A percentile compares a stretch with the other conserved stretches of the same genome.
These are phyloP conservation scores for Desmodus rotundus DNA, from an alignment of 2,113 vertebrate species.

Conservation along the genomic window DNA sequence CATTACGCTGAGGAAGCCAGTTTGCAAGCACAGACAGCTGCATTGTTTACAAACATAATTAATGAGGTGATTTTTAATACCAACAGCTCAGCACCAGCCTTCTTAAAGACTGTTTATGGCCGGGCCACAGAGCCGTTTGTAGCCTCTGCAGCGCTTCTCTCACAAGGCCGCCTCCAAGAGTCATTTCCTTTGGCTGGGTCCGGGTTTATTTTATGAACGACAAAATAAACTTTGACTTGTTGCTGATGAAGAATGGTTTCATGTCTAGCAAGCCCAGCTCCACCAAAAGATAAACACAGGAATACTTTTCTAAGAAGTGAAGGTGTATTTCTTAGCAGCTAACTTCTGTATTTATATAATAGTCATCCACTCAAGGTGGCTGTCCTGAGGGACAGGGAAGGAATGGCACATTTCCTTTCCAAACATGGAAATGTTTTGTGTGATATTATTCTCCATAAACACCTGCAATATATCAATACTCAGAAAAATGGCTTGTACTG, in stretches of 20 bases:
- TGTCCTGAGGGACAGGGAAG: not conserved
- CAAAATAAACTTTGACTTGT: constrained; percentile 60
- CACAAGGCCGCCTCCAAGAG: constrained; percentile 61
- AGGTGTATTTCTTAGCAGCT: constrained; percentile 57
- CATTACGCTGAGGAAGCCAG: constrained; percentile 67
- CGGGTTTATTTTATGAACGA: constrained; percentile 77
- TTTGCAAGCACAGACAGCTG: constrained; percentile 71
- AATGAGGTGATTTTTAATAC: constrained; percentile 80
- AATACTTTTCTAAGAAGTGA: constrained; percentile 68
- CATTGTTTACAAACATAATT: constrained; percentile 77
- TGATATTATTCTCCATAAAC: constrained; percentile 26
- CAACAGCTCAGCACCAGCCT: constrained; percentile 72
- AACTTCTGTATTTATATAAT: constrained; percentile 71
- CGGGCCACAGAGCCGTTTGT: constrained; percentile 70
- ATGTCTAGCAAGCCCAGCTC: constrained; percentile 56
- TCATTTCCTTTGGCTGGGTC: constrained; percentile 70
- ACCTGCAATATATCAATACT: constrained; percentile 18
- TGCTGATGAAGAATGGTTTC: constrained; percentile 67
- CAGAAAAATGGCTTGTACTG: constrained; percentile 41
- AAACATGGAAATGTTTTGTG: constrained; percentile 59
- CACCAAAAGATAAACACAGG: constrained; percentile 71
- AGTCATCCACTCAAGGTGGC: constrained; percentile 20
- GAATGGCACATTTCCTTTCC: constrained; percentile 59
- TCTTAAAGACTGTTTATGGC: constrained; percentile 75
- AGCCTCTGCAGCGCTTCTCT: constrained; percentile 57